Conservation (phyloP, 2,888 invertebrate species). For the Trichogramma evanescens region DNA sequence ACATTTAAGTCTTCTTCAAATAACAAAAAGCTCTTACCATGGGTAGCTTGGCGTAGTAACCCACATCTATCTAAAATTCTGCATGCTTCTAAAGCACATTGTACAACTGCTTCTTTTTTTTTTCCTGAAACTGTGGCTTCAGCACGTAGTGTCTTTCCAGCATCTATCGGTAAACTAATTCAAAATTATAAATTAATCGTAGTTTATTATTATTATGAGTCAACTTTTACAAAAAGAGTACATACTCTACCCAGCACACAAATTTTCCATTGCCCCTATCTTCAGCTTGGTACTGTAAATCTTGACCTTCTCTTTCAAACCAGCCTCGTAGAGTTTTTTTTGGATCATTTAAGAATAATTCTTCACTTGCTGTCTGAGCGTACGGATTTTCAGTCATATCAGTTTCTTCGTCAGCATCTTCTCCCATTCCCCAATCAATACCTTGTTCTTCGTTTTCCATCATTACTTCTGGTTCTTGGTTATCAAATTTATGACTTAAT, state of each 20-base stretch:
- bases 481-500: slow-evolving; percentile 48
- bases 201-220: slow-evolving; percentile 4
- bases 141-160: slow-evolving; percentile 70
- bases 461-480: slow-evolving; percentile 50
- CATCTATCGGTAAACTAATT: slow-evolving; percentile 73
- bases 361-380: slow-evolving; percentile 75
- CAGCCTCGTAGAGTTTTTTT: slow-evolving; percentile 90
- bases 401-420: slow-evolving; percentile 81
- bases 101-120: slow-evolving; percentile 88
- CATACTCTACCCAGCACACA: slow-evolving; percentile 64
- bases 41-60: slow-evolving; percentile 75
- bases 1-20: slow-evolving; percentile 4
- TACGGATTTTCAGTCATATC: slow-evolving; percentile 79
- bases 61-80: slow-evolving; percentile 82
- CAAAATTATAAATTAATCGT: slow-evolving; percentile 21
- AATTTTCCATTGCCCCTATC: slow-evolving; percentile 83
- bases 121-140: slow-evolving; percentile 84
- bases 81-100: slow-evolving; percentile 93
- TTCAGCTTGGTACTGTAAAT: slow-evolving; percentile 77
- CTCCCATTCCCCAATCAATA: slow-evolving; percentile 92
- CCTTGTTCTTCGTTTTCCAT: slow-evolving; percentile 59
- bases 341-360: slow-evolving; percentile 86
- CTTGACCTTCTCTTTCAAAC: slow-evolving; percentile 87
- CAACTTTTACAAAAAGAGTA: slow-evolving; percentile 21
- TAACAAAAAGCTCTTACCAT: slow-evolving; percentile 56